A percentile compares a stretch with the other conserved stretches of the same genome.
These are phyloP conservation scores for Arenaria interpres DNA, from an alignment of 2,113 vertebrate species.

Conservation along the genomic window DNA sequence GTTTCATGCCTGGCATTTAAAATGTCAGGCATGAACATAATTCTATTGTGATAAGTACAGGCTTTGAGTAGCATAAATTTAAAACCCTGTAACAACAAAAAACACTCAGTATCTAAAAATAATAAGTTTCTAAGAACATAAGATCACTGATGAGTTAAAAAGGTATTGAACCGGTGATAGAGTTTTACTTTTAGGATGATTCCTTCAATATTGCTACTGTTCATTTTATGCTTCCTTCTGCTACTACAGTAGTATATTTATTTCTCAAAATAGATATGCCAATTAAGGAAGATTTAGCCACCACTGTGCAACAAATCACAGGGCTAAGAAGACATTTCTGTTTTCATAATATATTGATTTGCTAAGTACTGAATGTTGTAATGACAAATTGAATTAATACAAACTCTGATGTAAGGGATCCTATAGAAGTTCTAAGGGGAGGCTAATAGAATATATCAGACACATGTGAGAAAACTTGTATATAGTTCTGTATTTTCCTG, in stretches of 20 bases:
- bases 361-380: background rate
- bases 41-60: background rate
- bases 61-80: background rate
- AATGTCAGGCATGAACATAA: background rate
- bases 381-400: background rate
- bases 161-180: background rate
- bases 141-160: background rate
- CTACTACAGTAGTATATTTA: background rate
- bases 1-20: background rate
- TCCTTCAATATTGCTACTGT: background rate
- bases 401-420: background rate
- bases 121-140: background rate
- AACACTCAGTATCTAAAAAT: background rate
- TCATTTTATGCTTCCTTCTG: background rate
- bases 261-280: background rate
- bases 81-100: background rate
- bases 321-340: background rate
- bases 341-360: background rate
- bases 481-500: background rate
- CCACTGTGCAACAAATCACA: background rate
- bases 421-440: background rate
- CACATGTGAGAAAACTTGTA: background rate
- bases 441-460: background rate
- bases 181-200: background rate
- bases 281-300: background rate